Evolutionary conservation across 1,140 invertebrate genomes (phyloP).

Genomic region (Drosophila grimshawi): DNA sequence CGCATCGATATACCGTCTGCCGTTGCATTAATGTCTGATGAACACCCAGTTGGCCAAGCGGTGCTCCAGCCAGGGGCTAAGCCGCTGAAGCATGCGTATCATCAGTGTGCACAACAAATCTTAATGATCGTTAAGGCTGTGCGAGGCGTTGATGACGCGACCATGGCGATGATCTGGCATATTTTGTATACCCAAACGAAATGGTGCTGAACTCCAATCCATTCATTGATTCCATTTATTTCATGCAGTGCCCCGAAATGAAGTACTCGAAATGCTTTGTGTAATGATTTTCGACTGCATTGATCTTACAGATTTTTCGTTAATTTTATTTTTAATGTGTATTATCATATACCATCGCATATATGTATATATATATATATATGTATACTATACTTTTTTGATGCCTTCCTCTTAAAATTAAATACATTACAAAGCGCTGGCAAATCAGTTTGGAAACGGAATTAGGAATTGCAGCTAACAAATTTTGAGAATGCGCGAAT

Average conservation of each 20-base stretch:
- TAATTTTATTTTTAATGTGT: slow-evolving; percentile 56
- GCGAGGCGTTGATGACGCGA: slow-evolving; percentile 59
- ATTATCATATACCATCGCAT: slow-evolving; percentile 70
- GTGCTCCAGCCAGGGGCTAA: slow-evolving; percentile 55
- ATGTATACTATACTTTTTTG: slow-evolving; percentile 33
- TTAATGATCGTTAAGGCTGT: slow-evolving; percentile 74
- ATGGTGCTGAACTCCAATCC: slow-evolving; percentile 37
- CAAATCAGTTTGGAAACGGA: slow-evolving; percentile 67
- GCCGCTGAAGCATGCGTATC: slow-evolving; percentile 77
- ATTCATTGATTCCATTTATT: slow-evolving; percentile 81
- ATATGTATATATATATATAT: slow-evolving; percentile 37
- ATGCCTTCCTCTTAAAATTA: slow-evolving; percentile 65
- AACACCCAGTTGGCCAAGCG: slow-evolving; percentile 64
- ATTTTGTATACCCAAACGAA: slow-evolving; percentile 55
- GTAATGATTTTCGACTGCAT: slow-evolving; percentile 48
- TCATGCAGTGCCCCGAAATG: slow-evolving; percentile 65
- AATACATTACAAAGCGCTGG: slow-evolving; percentile 72
- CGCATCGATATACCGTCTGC: slow-evolving; percentile 50
- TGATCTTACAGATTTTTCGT: slow-evolving; percentile 27
- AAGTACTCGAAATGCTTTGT: slow-evolving; percentile 70
- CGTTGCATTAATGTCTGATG: slow-evolving; percentile 72
- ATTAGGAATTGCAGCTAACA: slow-evolving; percentile 64
- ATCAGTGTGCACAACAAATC: slow-evolving; percentile 72
- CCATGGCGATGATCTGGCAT: slow-evolving; percentile 63
- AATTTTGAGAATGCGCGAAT: slow-evolving; percentile 47